phyloP scores from a whole-genome alignment of 2,888 invertebrate genomes.

The Habroteleia sp. region DNA sequence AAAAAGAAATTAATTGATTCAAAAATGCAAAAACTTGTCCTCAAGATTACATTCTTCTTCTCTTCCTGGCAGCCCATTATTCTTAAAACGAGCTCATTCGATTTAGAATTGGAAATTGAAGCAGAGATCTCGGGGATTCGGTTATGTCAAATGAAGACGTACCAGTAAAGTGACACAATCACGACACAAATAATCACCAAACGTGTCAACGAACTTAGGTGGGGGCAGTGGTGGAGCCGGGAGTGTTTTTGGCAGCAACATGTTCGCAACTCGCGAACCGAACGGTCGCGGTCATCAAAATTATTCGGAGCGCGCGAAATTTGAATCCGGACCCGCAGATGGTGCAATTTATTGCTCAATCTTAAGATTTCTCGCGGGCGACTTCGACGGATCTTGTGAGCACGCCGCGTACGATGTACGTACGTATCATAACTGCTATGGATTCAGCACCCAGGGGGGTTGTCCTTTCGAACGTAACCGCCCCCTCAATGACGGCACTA shows the following conservation, averaged over 20 bases:
- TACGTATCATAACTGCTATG: slow-evolving; percentile 41
- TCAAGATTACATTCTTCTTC: too few species aligned
- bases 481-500: slow-evolving; percentile 71
- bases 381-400: slow-evolving; percentile 7
- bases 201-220: slow-evolving; percentile 8
- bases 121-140: neutral
- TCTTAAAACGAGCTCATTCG: too few species aligned
- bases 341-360: too few species aligned
- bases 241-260: slow-evolving; percentile 3
- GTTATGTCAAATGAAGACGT: slow-evolving; percentile 5
- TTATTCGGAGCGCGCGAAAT: slow-evolving; percentile 49
- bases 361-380: neutral
- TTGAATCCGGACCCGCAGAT: neutral
- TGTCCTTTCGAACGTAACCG: slow-evolving; percentile 72
- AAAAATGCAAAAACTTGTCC: too few species aligned
- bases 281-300: slow-evolving; percentile 15
- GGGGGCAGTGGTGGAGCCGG: slow-evolving; percentile 6
- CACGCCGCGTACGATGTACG: slow-evolving; percentile 24
- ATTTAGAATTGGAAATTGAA: slow-evolving; percentile 4
- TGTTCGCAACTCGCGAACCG: slow-evolving; percentile 7
- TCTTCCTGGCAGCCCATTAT: too few species aligned
- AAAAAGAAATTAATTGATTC: too few species aligned
- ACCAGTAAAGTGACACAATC: slow-evolving; percentile 6
- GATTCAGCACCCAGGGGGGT: slow-evolving; percentile 67
- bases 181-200: slow-evolving; percentile 33